Percentiles rank a stretch among this genome's conserved stretches.
Conservation (phyloP, 2,888 invertebrate genomes). For the Bimastos eiseni region DNA sequence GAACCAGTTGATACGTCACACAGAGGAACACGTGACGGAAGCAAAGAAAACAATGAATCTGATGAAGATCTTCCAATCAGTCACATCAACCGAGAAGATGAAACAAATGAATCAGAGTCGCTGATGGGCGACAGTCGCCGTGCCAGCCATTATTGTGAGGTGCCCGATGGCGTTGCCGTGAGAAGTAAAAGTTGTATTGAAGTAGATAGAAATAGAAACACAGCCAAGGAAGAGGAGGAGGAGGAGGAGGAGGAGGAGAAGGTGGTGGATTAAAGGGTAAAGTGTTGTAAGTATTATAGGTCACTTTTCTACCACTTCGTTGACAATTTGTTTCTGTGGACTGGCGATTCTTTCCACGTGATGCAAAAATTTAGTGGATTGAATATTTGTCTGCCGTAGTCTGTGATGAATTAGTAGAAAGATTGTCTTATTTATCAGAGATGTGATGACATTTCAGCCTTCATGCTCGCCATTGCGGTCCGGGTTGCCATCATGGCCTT, state of each 20-base stretch:
- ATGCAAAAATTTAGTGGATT: constrained; percentile 3
- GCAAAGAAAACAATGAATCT: background rate
- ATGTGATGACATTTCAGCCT: background rate
- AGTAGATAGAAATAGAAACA: background rate
- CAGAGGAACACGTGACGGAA: background rate
- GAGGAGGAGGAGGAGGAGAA: background rate
- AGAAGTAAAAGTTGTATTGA: background rate
- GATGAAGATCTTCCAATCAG: background rate
- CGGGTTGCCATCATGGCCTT: background rate
- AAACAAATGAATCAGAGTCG: background rate
- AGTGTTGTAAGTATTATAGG: background rate
- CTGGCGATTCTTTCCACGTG: background rate
- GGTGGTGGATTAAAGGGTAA: background rate
- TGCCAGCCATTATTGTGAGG: background rate
- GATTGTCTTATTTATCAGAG: constrained; percentile 7
- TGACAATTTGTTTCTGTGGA: background rate
- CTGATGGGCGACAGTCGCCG: background rate
- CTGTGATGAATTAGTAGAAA: constrained; percentile 7
- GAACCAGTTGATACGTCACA: background rate
- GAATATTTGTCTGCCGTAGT: background rate
- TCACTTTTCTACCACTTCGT: background rate
- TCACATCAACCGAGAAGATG: background rate
- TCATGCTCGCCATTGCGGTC: background rate
- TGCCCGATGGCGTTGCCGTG: background rate
- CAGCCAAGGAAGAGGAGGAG: background rate